Evolutionary conservation across 2,113 vertebrate species (phyloP), one percentile per base, ranked within the genome.

Genomic region (Nothobranchius kuhntae): DNA sequence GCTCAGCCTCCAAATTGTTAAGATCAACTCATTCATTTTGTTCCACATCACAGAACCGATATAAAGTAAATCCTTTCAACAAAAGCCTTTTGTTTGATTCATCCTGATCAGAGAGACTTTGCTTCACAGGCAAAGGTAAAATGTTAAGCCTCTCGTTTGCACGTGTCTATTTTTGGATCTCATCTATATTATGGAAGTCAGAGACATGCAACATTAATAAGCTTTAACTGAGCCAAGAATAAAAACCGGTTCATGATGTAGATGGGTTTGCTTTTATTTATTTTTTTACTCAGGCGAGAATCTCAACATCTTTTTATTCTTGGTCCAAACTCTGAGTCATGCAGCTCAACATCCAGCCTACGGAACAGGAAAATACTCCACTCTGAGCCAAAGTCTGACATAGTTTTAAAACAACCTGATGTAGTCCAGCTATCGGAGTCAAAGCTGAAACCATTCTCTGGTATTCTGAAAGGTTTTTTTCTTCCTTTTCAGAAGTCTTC

Each of bases 181-280:
- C 65, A 65, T 82, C 77, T 81, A 64, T 75, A 64, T 83, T 78
- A 88, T 87, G 60, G 50, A 73, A 64, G 71, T 62, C 58, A 70
- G 61, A 51, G 66, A 68, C 68, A 75, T 82, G 74, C 75, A 78
- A 69, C 75, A 80, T 82, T 80, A 76, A 90, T 81, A 68, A 79
- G 61, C 66, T 81, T 82, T 75, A 80, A 68, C 56, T 68, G 66
- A 73, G 80, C 67, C 65, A 63, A 78, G 71, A 60, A 51, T 21
- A 73, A 50, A 71, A 58, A 71, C 62, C 6, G 40, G 42, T 65
- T 68, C 68, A 81, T 53, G 51, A 62, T 73, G 64, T 17, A 76
- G 71, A 74, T 76, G 68, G 67, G 73, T 80, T 75, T 71, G 21
- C 21, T 21, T 21, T 21, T 21, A 21, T 21, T 72, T 75, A 56